These are phyloP conservation scores for Talpa occidentalis DNA, from an alignment of 2,113 vertebrate species.

Conservation along the genomic window DNA sequence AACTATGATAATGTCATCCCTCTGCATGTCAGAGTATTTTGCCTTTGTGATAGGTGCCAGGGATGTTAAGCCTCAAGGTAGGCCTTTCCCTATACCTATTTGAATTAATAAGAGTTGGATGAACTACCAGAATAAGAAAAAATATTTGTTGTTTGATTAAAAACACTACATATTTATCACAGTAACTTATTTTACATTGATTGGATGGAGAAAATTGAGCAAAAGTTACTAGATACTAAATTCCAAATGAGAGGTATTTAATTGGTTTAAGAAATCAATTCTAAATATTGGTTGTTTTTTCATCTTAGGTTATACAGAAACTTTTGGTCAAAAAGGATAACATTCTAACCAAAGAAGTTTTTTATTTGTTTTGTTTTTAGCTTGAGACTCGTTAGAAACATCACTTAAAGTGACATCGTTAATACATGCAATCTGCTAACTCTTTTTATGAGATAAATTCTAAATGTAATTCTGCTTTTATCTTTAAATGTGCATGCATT, in stretches of 20 bases:
- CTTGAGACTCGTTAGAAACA: background rate
- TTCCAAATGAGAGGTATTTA: background rate
- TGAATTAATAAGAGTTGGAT: background rate
- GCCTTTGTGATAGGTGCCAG: background rate
- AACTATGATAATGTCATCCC: background rate
- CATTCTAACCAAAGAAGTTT: background rate
- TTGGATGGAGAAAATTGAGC: background rate
- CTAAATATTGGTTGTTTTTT: background rate
- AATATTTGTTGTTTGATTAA: background rate
- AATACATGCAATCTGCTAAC: background rate
- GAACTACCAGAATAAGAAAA: background rate
- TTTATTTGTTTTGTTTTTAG: background rate
- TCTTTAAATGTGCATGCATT: background rate
- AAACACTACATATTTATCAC: background rate
- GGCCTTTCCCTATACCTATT: constrained; percentile 13
- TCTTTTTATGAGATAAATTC: constrained; percentile 18
- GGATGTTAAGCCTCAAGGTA: background rate
- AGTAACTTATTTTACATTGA: background rate
- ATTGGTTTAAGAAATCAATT: background rate
- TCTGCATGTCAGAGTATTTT: background rate
- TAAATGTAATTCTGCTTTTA: constrained; percentile 26
- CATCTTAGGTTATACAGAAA: background rate
- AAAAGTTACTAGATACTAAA: background rate
- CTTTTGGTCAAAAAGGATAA: background rate
- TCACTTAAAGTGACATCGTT: background rate